phyloP scores from a whole-genome alignment of 1,140 invertebrate species.

The Lysiphlebus fabarum region DNA sequence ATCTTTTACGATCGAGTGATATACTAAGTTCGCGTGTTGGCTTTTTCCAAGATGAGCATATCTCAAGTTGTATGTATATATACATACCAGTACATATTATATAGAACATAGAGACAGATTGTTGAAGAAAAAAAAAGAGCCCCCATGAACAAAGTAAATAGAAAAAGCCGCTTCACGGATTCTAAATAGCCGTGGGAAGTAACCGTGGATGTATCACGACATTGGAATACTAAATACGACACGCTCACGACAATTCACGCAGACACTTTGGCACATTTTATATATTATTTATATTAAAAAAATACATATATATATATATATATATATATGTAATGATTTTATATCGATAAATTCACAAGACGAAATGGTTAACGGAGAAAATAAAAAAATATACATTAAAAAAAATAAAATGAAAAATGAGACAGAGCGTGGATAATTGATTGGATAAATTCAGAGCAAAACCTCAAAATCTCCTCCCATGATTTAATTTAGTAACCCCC shows the following conservation, averaged over 20 bases:
- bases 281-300: no score
- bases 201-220: slow-evolving; percentile 35
- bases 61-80: no score
- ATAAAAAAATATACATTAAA: not conserved
- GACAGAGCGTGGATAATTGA: slow-evolving; percentile 24
- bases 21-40: no score
- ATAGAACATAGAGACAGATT: no score
- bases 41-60: no score
- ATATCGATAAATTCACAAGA: not conserved
- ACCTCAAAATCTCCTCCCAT: no score
- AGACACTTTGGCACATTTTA: slow-evolving; percentile 15
- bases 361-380: not conserved
- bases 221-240: slow-evolving; percentile 45
- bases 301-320: not conserved
- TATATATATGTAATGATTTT: slow-evolving; percentile 8
- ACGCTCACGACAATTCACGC: slow-evolving; percentile 18
- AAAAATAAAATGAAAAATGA: not conserved
- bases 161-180: slow-evolving; percentile 39
- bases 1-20: no score
- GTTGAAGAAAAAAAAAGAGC: not conserved
- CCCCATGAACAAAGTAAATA: slow-evolving; percentile 33
- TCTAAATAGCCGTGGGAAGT: slow-evolving; percentile 54
- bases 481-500: not conserved
- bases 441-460: not conserved
- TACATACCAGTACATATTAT: no score